phyloP scores from a whole-genome alignment of 2,888 invertebrate species.

The Idaea aversata region DNA sequence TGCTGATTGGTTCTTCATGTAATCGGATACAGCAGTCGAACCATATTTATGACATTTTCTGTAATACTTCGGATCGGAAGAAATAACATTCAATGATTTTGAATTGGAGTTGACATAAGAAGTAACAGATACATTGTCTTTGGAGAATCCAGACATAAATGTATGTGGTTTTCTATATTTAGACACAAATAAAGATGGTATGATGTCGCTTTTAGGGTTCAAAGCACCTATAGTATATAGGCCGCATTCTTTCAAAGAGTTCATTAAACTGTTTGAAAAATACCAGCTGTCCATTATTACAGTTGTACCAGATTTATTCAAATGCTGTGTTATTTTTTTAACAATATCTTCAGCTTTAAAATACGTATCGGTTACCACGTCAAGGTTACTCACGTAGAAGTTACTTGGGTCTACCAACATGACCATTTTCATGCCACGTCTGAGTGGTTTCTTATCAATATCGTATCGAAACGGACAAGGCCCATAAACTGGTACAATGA shows the following conservation, averaged over 20 bases:
- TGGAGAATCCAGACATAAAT: conserved; percentile 59
- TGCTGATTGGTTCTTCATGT: conserved; percentile 61
- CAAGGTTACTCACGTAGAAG: conserved; percentile 68
- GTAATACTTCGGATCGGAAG: conserved; percentile 62
- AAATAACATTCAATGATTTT: conserved; percentile 57
- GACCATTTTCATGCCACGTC: conserved; percentile 65
- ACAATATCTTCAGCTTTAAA: conserved; percentile 56
- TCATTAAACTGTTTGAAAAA: conserved; percentile 51
- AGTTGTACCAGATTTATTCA: conserved; percentile 55
- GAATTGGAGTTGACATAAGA: conserved; percentile 56
- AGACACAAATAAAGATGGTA: conserved; percentile 63
- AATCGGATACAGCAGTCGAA: conserved; percentile 53
- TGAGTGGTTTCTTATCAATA: conserved; percentile 59
- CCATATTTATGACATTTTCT: conserved; percentile 49
- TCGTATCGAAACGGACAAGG: conserved; percentile 69
- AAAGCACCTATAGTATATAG: conserved; percentile 59
- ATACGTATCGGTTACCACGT: conserved; percentile 65
- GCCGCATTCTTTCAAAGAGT: conserved; percentile 50
- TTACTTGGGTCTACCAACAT: conserved; percentile 62
- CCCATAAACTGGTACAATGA: conserved; percentile 64
- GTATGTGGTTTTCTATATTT: conserved; percentile 49
- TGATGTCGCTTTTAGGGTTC: conserved; percentile 51
- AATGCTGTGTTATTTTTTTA: conserved; percentile 59
- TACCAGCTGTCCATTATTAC: conserved; percentile 68
- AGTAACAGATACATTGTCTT: conserved; percentile 52